These are phyloP conservation scores for Enteromius trimaculatus DNA, from an alignment of 2,797 vertebrate genomes.

Conservation along the genomic window DNA sequence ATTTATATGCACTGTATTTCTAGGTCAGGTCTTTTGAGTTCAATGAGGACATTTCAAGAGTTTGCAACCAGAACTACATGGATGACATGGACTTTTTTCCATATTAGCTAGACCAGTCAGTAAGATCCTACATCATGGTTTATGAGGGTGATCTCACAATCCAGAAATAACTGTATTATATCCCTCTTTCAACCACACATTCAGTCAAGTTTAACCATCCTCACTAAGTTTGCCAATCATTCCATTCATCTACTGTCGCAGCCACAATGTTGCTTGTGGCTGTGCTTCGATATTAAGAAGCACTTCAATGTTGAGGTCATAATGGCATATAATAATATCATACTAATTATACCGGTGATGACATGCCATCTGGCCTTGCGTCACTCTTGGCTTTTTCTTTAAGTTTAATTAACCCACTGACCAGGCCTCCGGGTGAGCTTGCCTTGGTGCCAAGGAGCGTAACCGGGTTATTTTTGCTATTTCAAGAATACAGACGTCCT, in stretches of 20 bases:
- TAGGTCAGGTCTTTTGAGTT: neutral
- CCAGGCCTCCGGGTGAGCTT: neutral
- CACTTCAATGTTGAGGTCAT: slow-evolving; percentile 1
- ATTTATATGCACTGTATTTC: neutral
- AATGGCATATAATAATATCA: neutral
- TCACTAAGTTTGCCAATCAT: neutral
- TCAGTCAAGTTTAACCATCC: neutral
- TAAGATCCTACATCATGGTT: neutral
- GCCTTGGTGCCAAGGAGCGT: neutral
- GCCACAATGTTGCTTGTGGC: neutral
- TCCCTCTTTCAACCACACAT: neutral
- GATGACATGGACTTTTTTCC: neutral
- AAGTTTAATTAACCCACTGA: slow-evolving; percentile 6
- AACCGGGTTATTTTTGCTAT: neutral
- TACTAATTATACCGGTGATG: neutral
- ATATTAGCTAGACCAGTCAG: neutral
- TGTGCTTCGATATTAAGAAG: neutral
- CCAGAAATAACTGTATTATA: slow-evolving; percentile 18
- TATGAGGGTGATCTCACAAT: neutral
- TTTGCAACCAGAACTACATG: neutral
- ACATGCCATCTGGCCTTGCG: neutral
- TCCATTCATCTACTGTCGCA: neutral
- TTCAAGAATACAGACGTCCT: neutral
- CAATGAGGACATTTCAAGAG: neutral
- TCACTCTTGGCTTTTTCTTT: neutral